Conservation (phyloP, 1,140 invertebrate genomes). For the Teleopsis dalmanni region DNA sequence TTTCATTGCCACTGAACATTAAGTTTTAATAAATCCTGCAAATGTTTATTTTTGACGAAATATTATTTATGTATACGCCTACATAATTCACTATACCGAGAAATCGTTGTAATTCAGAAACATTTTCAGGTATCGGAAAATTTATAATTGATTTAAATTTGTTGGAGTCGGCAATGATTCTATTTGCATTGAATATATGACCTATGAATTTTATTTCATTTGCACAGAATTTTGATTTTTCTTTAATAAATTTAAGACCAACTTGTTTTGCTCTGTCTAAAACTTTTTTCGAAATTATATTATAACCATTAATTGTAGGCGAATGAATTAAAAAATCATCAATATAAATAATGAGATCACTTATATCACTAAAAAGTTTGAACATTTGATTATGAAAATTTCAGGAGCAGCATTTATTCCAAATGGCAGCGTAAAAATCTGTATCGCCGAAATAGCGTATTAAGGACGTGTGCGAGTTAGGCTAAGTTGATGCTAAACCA, state of each 20-base stretch:
- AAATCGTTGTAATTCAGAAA: conserved; percentile 23
- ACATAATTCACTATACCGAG: conserved; percentile 26
- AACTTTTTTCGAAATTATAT: conserved; percentile 9
- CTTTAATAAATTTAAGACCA: conserved; percentile 2
- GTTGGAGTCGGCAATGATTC: conserved; percentile 17
- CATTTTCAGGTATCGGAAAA: conserved; percentile 24
- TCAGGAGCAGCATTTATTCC: conserved; percentile 38
- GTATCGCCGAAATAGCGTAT: conserved; percentile 34
- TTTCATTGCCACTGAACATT: neutral
- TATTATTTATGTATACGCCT: conserved; percentile 20
- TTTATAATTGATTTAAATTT: conserved; percentile 23
- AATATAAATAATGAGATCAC: conserved; percentile 29
- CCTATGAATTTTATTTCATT: conserved; percentile 31
- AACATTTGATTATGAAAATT: conserved; percentile 31
- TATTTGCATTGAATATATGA: conserved; percentile 19
- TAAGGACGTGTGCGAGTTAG: too few species aligned
- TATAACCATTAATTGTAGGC: conserved; percentile 19
- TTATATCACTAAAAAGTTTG: conserved; percentile 26
- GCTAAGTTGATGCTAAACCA: too few species aligned
- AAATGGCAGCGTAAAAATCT: conserved; percentile 44
- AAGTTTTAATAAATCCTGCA: neutral
- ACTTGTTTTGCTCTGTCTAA: conserved; percentile 8
- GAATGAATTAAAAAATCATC: conserved; percentile 28
- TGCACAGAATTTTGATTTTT: conserved; percentile 12
- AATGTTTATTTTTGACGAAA: conserved; percentile 17